Percentiles rank a stretch among this genome's conserved stretches.
Evolutionary conservation across 2,113 vertebrate species (phyloP).

Genomic region (Melanerpes formicivorus): DNA sequence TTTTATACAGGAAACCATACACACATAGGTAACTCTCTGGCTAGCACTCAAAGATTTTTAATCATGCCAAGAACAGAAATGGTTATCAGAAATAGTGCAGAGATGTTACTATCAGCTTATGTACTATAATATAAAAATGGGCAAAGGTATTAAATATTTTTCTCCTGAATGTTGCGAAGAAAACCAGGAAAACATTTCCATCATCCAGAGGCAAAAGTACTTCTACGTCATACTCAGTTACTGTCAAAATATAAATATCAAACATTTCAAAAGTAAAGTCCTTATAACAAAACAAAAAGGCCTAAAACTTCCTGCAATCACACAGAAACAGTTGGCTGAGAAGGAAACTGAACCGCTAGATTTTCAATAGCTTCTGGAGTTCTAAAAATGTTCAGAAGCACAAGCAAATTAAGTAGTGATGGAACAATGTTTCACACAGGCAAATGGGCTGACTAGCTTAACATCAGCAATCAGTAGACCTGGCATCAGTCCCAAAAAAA

Average conservation of each 20-base stretch:
- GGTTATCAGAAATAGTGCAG: not conserved
- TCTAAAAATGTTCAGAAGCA: not conserved
- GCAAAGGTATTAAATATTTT: not conserved
- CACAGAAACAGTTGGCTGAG: not conserved
- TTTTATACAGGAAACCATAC: not conserved
- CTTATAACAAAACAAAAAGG: not conserved
- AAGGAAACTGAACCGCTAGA: not conserved
- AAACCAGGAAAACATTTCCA: not conserved
- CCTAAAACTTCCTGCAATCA: not conserved
- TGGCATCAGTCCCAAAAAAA: conserved; percentile 2
- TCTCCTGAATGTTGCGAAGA: not conserved
- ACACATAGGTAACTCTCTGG: not conserved
- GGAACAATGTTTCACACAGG: not conserved
- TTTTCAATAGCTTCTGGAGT: not conserved
- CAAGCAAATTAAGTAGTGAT: not conserved
- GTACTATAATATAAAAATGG: not conserved
- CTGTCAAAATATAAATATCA: not conserved
- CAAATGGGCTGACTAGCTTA: not conserved
- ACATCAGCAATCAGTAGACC: not conserved
- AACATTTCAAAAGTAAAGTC: not conserved
- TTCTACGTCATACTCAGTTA: not conserved
- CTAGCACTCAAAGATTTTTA: not conserved
- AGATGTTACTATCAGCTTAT: not conserved
- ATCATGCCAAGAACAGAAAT: not conserved
- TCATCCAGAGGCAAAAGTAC: not conserved